These are phyloP conservation scores for Acrocephalus scirpaceus DNA, from an alignment of 2,797 vertebrate genomes.

Conservation along the genomic window DNA sequence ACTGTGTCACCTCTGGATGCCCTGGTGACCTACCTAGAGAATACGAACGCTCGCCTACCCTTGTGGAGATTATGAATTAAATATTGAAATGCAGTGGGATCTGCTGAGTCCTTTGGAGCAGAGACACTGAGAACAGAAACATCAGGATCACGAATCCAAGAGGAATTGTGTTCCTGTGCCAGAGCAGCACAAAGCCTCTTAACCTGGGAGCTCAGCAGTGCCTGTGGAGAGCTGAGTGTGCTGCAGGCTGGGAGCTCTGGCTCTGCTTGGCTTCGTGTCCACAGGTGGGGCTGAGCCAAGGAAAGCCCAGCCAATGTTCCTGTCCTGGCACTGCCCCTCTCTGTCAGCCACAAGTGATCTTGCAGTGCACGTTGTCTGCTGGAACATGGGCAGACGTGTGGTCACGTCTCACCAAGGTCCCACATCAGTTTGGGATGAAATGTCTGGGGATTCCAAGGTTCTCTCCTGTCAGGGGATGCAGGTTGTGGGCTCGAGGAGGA, in stretches of 20 bases:
- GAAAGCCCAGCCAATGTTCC: neutral
- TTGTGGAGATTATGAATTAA: neutral
- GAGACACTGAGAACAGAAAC: neutral
- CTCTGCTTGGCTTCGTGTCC: neutral
- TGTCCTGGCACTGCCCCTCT: neutral
- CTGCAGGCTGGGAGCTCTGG: neutral
- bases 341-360: neutral
- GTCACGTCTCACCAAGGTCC: neutral
- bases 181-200: neutral
- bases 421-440: neutral
- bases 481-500: fast-evolving
- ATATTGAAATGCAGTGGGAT: neutral
- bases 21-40: neutral
- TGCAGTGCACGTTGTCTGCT: neutral
- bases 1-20: neutral
- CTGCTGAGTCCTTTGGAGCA: neutral
- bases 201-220: neutral
- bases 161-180: neutral
- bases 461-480: neutral
- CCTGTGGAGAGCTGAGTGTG: neutral
- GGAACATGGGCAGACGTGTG: neutral
- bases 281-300: slow-evolving; percentile 24
- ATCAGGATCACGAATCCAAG: neutral
- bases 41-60: neutral
- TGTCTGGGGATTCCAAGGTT: neutral